Evolutionary conservation across 2,888 invertebrate species (phyloP).

Genomic region (Thera britannica): DNA sequence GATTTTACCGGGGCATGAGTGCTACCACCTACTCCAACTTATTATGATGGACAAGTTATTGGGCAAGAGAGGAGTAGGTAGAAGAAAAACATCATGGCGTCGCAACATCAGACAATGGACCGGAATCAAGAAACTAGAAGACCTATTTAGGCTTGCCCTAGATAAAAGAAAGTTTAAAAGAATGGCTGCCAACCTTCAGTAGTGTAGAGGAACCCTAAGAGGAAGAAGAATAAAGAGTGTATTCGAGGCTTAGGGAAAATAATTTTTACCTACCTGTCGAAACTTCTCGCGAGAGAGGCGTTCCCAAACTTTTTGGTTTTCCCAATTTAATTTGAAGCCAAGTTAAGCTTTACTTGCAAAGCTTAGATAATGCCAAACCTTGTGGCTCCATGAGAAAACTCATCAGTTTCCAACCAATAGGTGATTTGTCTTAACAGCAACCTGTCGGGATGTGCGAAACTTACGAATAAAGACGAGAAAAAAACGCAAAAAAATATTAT

Average conservation of each 20-base stretch:
- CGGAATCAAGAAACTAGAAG: too few species aligned
- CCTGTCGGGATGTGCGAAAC: slow-evolving; percentile 12
- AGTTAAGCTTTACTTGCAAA: slow-evolving; percentile 7
- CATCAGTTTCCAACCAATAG: slow-evolving; percentile 43
- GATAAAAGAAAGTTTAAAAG: too few species aligned
- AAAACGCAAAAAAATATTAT: too few species aligned
- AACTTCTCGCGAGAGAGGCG: not conserved
- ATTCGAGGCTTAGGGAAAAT: not conserved
- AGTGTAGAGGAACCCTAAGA: too few species aligned
- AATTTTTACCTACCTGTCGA: not conserved
- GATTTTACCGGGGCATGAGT: too few species aligned
- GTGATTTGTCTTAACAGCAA: slow-evolving; percentile 41
- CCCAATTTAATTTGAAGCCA: slow-evolving; percentile 20
- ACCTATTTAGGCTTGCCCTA: too few species aligned
- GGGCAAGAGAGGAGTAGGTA: too few species aligned
- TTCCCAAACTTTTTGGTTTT: slow-evolving; percentile 4
- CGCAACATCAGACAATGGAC: too few species aligned
- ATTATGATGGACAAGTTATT: too few species aligned
- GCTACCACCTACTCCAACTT: too few species aligned
- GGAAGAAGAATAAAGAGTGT: not conserved
- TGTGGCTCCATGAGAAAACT: slow-evolving; percentile 43
- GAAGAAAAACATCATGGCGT: too few species aligned
- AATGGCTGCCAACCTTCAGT: too few species aligned
- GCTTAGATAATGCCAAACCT: slow-evolving; percentile 34
- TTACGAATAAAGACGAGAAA: not conserved